These are phyloP conservation scores for Bhutanitis thaidina DNA, from an alignment of 2,888 invertebrate species.

Conservation along the genomic window DNA sequence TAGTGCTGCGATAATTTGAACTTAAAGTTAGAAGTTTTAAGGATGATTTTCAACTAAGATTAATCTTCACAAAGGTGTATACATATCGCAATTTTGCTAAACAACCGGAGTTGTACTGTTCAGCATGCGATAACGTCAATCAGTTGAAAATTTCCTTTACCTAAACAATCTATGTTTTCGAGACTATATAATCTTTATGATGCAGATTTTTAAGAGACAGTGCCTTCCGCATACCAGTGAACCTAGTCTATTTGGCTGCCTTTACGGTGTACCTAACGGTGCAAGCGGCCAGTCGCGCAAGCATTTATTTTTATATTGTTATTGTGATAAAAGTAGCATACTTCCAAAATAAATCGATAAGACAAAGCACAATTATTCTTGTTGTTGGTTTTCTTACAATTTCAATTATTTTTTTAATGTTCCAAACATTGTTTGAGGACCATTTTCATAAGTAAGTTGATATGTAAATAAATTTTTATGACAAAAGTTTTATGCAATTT, in stretches of 20 bases:
- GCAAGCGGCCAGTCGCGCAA: slow-evolving; percentile 62
- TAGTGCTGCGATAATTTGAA: slow-evolving; percentile 11
- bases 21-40: neutral
- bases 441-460: slow-evolving; percentile 1
- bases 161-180: neutral
- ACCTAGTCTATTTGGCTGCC: slow-evolving; percentile 68
- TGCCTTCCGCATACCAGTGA: slow-evolving; percentile 74
- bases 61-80: slow-evolving; percentile 19
- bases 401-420: neutral
- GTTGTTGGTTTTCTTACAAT: slow-evolving; percentile 6
- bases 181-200: neutral
- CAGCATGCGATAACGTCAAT: slow-evolving; percentile 28
- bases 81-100: slow-evolving; percentile 27
- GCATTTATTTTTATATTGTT: slow-evolving; percentile 79
- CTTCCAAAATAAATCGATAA: slow-evolving; percentile 29
- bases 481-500: neutral
- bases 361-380: slow-evolving; percentile 18
- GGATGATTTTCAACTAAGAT: slow-evolving; percentile 11
- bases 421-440: neutral
- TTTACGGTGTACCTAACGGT: slow-evolving; percentile 24
- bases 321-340: slow-evolving; percentile 32
- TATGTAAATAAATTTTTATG: neutral
- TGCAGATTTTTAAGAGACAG: slow-evolving; percentile 36
- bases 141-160: slow-evolving; percentile 19
- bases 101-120: slow-evolving; percentile 48